Conservation (phyloP, 2,888 invertebrate species). For the Mythimna vitellina region DNA sequence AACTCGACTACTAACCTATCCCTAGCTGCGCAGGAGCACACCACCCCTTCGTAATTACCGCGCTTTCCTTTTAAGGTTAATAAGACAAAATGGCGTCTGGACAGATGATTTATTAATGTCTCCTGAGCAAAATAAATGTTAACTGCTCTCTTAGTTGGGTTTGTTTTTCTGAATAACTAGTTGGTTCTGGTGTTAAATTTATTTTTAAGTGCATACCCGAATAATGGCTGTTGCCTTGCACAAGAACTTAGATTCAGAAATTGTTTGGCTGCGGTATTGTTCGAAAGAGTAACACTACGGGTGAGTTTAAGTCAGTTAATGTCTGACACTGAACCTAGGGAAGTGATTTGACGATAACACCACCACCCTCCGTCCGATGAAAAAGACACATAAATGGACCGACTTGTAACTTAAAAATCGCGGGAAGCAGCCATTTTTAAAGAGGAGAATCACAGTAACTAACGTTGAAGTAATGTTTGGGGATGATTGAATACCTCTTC, state of each 20-base stretch:
- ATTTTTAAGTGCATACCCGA: conserved; percentile 23
- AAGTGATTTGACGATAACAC: too few species aligned
- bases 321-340: too few species aligned
- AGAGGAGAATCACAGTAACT: too few species aligned
- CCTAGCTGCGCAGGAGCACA: conserved; percentile 59
- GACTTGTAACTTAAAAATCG: neutral
- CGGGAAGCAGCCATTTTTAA: neutral
- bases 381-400: neutral
- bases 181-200: conserved; percentile 26
- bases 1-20: conserved; percentile 38
- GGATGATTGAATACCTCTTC: too few species aligned
- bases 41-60: conserved; percentile 74
- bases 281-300: too few species aligned
- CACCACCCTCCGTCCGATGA: too few species aligned
- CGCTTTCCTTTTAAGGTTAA: conserved; percentile 82
- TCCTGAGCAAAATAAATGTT: conserved; percentile 76
- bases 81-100: conserved; percentile 84
- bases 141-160: conserved; percentile 52
- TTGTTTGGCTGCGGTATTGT: neutral
- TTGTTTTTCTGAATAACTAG: conserved; percentile 33
- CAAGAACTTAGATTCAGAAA: neutral
- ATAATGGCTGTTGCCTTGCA: neutral
- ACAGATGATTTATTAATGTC: conserved; percentile 82
- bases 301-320: too few species aligned
- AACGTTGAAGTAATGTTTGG: too few species aligned